These are phyloP conservation scores for Drosophila nr. perissopoda DNA, from an alignment of 2,888 invertebrate genomes.

Conservation along the genomic window DNA sequence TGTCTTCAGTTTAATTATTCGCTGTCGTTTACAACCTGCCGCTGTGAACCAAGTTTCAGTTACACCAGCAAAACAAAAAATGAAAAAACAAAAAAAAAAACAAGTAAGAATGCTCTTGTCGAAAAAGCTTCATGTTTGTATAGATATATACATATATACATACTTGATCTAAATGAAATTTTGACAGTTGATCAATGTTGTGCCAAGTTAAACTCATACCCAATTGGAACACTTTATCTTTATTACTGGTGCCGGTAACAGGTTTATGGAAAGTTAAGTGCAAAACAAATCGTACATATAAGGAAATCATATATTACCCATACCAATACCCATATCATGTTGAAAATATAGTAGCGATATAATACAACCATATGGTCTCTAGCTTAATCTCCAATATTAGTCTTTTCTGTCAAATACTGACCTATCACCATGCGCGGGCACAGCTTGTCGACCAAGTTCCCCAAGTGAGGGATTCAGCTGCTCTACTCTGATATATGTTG, in stretches of 20 bases:
- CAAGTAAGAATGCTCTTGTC: slow-evolving; percentile 19
- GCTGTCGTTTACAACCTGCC: slow-evolving; percentile 23
- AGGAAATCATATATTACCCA: neutral
- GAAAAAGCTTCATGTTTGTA: neutral
- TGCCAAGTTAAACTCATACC: neutral
- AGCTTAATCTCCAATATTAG: neutral
- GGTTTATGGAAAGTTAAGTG: neutral
- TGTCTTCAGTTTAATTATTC: slow-evolving; percentile 47
- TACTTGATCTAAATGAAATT: neutral
- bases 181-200: neutral
- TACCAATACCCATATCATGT: neutral
- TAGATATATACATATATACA: neutral
- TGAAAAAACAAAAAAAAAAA: neutral
- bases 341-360: neutral
- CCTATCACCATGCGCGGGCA: neutral
- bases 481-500: neutral
- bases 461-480: neutral
- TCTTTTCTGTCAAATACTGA: neutral
- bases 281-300: neutral
- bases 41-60: slow-evolving; percentile 46
- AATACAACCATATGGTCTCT: neutral
- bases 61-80: slow-evolving; percentile 16
- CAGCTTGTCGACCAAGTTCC: neutral
- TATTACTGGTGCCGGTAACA: neutral
- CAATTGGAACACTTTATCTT: neutral